Base-by-base conservation (phyloP, 1,140 invertebrate genomes). In the Polyergus mexicanus region DNA sequence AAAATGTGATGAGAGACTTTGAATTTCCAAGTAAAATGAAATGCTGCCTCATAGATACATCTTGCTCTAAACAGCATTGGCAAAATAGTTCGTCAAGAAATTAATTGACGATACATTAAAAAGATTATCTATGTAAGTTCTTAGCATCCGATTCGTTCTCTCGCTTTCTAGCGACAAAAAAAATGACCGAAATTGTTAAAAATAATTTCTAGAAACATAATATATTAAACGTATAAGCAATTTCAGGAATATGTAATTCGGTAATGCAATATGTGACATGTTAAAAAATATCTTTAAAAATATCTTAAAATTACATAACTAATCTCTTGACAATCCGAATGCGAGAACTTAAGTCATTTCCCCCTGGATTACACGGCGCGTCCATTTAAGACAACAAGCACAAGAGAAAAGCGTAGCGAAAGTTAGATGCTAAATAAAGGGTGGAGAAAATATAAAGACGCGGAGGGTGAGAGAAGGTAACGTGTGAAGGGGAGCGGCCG, bases 1-100 rank as follows among this genome's bases (percentile, higher is more conserved):
- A 51, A 60, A 74, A 83, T 35, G 16, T 38, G 63, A 83, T 28
- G 35, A 58, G 77, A 54, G 35, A 58, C 78, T 60, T 47, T 41
- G 54, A 83, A 25, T 60, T 83, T 74, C 11, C 60, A 28, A 72
- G 13, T 11, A 72, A 32, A 32, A 81, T 25, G 35, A 22, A 22
- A 13, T 71, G 51, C 13, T 56, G 35, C 32, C 19, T 32, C 35
- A 19, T 22, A 72, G 25, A 81, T 58, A 28, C 1, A 16, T 11
- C 25, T 4, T 25, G 16, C 22, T 41, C n/a, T 13, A 5, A 81
- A 35, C 13, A 60, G 22, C 16, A 58, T n/a, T 58, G 13, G 13
- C 38, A 51, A 62, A 44, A 44, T 81, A 16, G n/a, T 13, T 44
- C 19, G 22, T 69, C 51, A 16, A 28, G 13, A 74, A 38, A 83